A percentile compares a stretch with the other conserved stretches of the same genome.
These are phyloP conservation scores for Meiosimyza platycephala DNA, from an alignment of 2,888 invertebrate genomes.

Conservation along the genomic window DNA sequence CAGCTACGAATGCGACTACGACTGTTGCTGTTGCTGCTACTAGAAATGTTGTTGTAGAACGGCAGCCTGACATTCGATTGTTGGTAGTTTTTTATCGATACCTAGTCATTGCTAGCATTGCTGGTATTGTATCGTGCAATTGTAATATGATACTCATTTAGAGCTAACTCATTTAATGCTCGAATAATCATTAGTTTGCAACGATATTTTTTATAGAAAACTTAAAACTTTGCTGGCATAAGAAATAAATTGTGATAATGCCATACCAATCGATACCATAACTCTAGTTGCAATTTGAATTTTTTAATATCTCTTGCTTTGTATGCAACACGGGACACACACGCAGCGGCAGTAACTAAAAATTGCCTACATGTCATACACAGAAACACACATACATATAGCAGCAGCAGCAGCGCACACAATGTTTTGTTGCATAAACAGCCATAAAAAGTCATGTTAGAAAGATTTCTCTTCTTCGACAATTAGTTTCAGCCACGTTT, in stretches of 20 bases:
- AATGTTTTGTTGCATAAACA: constrained; percentile 35
- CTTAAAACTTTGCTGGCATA: too few species aligned
- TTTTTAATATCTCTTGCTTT: constrained; percentile 28
- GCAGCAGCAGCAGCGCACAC: not conserved
- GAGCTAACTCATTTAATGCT: too few species aligned
- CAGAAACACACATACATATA: not conserved
- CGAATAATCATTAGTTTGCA: too few species aligned
- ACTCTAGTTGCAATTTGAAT: not conserved
- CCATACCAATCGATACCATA: too few species aligned
- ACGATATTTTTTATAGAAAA: too few species aligned
- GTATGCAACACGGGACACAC: constrained; percentile 34
- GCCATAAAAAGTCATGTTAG: constrained; percentile 41
- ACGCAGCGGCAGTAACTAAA: constrained; percentile 29
- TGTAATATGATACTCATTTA: too few species aligned
- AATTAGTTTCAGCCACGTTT: constrained; percentile 41
- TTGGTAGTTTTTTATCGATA: too few species aligned
- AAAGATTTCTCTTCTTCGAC: constrained; percentile 37
- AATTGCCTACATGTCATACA: constrained; percentile 25
- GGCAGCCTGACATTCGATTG: too few species aligned
- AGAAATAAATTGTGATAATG: too few species aligned
- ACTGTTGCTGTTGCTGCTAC: not conserved
- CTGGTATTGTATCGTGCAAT: too few species aligned
- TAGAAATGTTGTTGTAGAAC: too few species aligned
- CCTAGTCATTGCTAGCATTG: too few species aligned
- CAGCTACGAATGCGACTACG: not conserved